Base-by-base conservation (phyloP, 1,140 invertebrate genomes). In the Phocides pigmalion region DNA sequence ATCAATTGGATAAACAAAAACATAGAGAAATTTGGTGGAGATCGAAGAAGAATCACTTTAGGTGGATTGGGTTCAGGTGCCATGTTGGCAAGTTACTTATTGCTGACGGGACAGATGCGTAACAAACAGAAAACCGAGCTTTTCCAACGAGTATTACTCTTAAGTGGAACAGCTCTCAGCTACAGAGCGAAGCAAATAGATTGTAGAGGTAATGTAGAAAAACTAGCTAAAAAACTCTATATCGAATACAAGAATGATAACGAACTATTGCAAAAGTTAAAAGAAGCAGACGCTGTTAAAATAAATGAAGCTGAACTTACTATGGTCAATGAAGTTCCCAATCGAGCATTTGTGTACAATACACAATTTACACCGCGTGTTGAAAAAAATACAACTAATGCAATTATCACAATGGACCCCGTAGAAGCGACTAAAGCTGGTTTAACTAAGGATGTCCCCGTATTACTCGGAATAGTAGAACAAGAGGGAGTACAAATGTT, bases 1-100 rank as follows among this genome's bases (percentile, higher is more conserved):
- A 87, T 97, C 20, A 91, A 93, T 72, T 97, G 96, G 96, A 93
- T 96, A 2, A 92, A 94, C 17, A 85, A 93, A 32, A 95, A 96
- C 68, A 95, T 96, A 9, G 19, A 11, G 2, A 32, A 62, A 3
- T 66, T 66, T 44, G 56, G 56, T 12, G 64, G 56, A 6, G 19
- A 62, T 22, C 59, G 32, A 16, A 62, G 39, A 5, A 54, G 42
- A 9, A 32, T 95, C 8, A 81, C 77, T 4, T 59, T 93, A 5
- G 79, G 70, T 14, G 92, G 92, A 6, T 82, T 91, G 46, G 81
- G 82, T 54, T 82, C 88, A 15, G 92, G 92, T 12, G 83, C 81
- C 0, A 80, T 74, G 1, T 53, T 81, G 5, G 74, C 71, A n/a
- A 73, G 81, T 54, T 64, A 68, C 14, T 62, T 84, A 32, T 28